These are phyloP conservation scores for Endotricha flammealis DNA, from an alignment of 2,888 invertebrate species.

Conservation along the genomic window DNA sequence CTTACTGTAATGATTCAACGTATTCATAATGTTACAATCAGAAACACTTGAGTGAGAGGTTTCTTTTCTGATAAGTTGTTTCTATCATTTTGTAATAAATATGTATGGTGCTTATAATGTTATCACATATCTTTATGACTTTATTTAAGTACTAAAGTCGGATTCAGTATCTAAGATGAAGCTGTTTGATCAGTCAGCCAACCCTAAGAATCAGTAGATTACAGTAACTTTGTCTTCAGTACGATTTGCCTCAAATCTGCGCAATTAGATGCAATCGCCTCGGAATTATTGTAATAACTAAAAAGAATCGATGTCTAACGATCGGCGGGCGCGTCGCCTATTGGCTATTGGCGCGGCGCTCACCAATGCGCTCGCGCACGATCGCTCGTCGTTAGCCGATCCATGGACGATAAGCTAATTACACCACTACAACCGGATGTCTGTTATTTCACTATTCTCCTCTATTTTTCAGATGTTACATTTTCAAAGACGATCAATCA, in stretches of 20 bases:
- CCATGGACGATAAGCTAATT: slow-evolving; percentile 69
- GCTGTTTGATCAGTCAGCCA: too few species aligned
- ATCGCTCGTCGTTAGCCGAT: slow-evolving; percentile 51
- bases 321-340: slow-evolving; percentile 50
- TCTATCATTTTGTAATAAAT: too few species aligned
- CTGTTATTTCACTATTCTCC: slow-evolving; percentile 51
- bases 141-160: too few species aligned
- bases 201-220: too few species aligned
- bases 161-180: too few species aligned
- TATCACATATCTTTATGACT: too few species aligned
- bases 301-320: slow-evolving; percentile 70
- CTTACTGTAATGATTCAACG: too few species aligned
- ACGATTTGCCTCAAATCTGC: slow-evolving; percentile 63
- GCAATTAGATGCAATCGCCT: slow-evolving; percentile 74
- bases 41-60: too few species aligned
- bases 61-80: too few species aligned
- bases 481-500: slow-evolving; percentile 37
- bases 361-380: slow-evolving; percentile 71
- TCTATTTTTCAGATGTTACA: slow-evolving; percentile 62
- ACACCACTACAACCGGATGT: slow-evolving; percentile 50
- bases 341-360: slow-evolving; percentile 64
- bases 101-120: too few species aligned
- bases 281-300: slow-evolving; percentile 76
- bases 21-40: too few species aligned
- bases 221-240: slow-evolving; percentile 45